phyloP scores from a whole-genome alignment of 2,888 invertebrate genomes.

The Rutpela maculata region DNA sequence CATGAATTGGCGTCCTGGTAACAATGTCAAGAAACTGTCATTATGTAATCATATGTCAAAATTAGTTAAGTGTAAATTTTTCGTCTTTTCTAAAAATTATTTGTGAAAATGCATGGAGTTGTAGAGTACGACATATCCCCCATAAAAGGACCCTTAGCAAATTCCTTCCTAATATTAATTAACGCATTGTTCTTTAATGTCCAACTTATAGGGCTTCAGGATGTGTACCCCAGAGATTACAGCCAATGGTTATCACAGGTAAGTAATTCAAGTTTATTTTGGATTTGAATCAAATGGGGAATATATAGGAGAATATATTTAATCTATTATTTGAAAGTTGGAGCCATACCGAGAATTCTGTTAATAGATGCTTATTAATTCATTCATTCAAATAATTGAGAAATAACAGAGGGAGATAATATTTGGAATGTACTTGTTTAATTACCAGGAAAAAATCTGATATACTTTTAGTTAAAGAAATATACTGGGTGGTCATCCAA shows the following conservation, averaged over 20 bases:
- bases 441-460: no score
- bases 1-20: no score
- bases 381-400: no score
- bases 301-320: no score
- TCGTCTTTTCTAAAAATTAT: constrained; percentile 11
- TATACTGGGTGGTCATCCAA: no score
- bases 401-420: no score
- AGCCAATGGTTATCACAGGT: constrained; percentile 58
- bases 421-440: no score
- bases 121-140: constrained; percentile 58
- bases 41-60: constrained; percentile 32
- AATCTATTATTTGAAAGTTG: no score
- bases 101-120: constrained; percentile 46
- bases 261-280: constrained; percentile 42
- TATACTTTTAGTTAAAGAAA: no score
- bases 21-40: constrained; percentile 4
- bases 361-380: no score
- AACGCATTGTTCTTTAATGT: constrained; percentile 63
- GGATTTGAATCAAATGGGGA: not conserved
- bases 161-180: constrained; percentile 62
- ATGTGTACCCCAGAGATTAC: constrained; percentile 62
- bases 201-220: constrained; percentile 56
- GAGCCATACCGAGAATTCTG: no score
- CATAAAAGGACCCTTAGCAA: constrained; percentile 61
- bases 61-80: constrained; percentile 24